These are phyloP conservation scores for Atrichornis clamosus DNA, from an alignment of 2,113 vertebrate species.

Conservation along the genomic window DNA sequence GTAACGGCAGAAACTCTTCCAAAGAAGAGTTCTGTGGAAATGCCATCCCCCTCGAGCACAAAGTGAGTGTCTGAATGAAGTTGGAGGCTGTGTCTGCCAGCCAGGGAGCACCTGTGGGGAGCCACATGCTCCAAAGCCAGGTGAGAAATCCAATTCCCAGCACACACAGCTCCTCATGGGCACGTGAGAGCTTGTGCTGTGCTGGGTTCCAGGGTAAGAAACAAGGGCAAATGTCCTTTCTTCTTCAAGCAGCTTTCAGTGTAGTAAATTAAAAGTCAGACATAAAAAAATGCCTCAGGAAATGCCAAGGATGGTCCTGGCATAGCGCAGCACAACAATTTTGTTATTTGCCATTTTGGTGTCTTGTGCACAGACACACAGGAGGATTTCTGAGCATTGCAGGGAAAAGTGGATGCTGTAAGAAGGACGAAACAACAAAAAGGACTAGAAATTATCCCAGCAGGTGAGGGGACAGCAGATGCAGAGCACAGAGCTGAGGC, in stretches of 20 bases:
- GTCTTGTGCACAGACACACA: background rate
- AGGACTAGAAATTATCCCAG: background rate
- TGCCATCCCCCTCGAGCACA: background rate
- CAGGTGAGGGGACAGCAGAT: background rate
- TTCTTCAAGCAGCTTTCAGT: background rate
- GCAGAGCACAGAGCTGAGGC: background rate
- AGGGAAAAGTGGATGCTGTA: background rate
- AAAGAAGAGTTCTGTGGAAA: background rate
- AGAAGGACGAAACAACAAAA: background rate
- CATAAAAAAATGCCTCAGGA: background rate
- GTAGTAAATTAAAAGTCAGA: background rate
- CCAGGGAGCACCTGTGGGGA: background rate
- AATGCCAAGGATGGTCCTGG: background rate
- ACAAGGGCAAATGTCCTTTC: background rate
- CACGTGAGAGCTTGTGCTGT: background rate
- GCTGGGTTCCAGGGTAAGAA: background rate
- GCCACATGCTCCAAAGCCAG: fast-evolving
- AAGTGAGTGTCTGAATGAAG: background rate
- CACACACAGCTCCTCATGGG: fast-evolving
- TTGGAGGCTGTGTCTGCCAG: background rate
- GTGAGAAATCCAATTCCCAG: background rate
- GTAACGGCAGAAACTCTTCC: background rate
- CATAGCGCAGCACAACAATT: background rate
- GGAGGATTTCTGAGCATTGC: background rate
- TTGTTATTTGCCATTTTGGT: background rate